A percentile compares a stretch with the other conserved stretches of the same genome.
Conservation (phyloP, 1,140 invertebrate species). For the Samia ricini region DNA sequence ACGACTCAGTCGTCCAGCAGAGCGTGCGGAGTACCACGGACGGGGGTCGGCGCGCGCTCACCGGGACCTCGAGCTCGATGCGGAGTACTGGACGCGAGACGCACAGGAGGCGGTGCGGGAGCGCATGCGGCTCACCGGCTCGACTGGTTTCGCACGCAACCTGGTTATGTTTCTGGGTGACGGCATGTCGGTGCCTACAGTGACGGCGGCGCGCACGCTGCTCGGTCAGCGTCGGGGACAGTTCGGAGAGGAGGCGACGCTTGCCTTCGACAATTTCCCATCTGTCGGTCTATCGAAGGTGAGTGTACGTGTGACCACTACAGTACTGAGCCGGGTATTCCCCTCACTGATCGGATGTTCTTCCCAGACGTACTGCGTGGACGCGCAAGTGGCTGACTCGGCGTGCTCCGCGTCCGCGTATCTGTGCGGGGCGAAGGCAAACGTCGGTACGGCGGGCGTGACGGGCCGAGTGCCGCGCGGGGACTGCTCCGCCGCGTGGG, state of each 20-base stretch:
- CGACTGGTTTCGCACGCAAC: slow-evolving; percentile 80
- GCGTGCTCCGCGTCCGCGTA: slow-evolving; percentile 88
- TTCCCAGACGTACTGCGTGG: slow-evolving; percentile 88
- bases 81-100: slow-evolving; percentile 37
- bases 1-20: background rate
- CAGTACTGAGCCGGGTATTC: too few species aligned
- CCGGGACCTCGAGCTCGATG: slow-evolving; percentile 18
- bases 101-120: slow-evolving; percentile 31
- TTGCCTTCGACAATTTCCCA: slow-evolving; percentile 87
- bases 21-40: background rate
- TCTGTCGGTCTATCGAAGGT: slow-evolving; percentile 85
- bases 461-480: slow-evolving; percentile 78
- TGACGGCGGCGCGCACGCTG: slow-evolving; percentile 83
- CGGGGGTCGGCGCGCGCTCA: background rate
- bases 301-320: background rate
- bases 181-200: slow-evolving; percentile 85
- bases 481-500: slow-evolving; percentile 76
- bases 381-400: slow-evolving; percentile 86
- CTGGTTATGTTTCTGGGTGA: slow-evolving; percentile 87
- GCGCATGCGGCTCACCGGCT: slow-evolving; percentile 1
- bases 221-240: slow-evolving; percentile 79
- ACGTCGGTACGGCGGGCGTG: slow-evolving; percentile 86
- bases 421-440: slow-evolving; percentile 87
- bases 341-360: too few species aligned
- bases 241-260: slow-evolving; percentile 81